Evolutionary conservation across 2,113 vertebrate genomes (phyloP), one percentile per base, ranked within the genome.

Genomic region (Strix uralensis): DNA sequence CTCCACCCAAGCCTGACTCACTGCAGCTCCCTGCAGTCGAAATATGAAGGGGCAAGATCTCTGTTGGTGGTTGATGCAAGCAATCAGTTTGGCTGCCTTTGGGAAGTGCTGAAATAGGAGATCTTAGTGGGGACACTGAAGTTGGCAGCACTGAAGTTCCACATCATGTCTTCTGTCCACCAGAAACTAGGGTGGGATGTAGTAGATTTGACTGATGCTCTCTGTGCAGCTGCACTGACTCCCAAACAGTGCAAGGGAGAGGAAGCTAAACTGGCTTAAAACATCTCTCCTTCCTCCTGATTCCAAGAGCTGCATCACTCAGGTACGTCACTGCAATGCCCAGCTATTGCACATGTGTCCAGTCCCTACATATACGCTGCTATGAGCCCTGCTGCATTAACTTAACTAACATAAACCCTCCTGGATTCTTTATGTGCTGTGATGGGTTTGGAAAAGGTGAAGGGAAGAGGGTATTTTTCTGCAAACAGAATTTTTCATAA

Each of bases 1-100:
- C 84, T 93, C 95, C 96, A 80, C 96, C 95, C 96, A 87, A 84
- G 58, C 40, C 81, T 96, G 96, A 97, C 81, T 97, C 96, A 97
- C 46, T 55, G 92, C 70, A 90, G 84, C 73, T 94, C 66, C 70
- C 78, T 75, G 93, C 77, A 91, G 73, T 29, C 3, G 7, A 61
- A 82, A 65, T 79, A 44, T 1, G n/a, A 92, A 96, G 70, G 81
- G 94, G 20, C 63, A 85, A 79, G 81, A 57, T 79, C 90, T 91
- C 17, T 72, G 84, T 5, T 87, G 61, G 47, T 32, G 84, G 52
- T 16, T 81, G 84, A 87, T n/a, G 44, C 38, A 86, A 58, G 74
- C 19, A 22, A 70, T 89, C 26, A 14, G 51, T 29, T 34, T 40
- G 81, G 70, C 73, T 75, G 70, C 66, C 40, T 69, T 65, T 47